Evolutionary conservation across 2,113 vertebrate genomes (phyloP).

Genomic region (Xiphophorus hellerii): DNA sequence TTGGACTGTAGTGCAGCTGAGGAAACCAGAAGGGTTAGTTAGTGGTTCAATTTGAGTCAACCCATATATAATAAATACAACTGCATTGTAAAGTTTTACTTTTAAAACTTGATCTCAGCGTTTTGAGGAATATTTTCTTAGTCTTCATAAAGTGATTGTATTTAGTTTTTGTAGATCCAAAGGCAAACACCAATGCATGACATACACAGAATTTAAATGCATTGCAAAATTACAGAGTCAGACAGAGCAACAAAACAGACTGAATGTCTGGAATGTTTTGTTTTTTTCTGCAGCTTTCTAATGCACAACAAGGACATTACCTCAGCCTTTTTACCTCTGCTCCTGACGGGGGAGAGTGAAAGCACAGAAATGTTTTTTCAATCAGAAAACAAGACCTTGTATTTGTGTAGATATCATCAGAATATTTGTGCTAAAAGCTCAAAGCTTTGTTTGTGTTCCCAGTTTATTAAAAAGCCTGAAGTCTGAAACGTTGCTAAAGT

Average conservation of each 20-base stretch:
- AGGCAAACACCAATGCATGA: background rate
- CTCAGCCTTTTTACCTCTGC: background rate
- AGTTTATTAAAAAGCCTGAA: background rate
- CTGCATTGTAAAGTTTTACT: background rate
- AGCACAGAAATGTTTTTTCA: background rate
- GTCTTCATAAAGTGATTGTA: background rate
- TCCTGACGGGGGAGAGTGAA: background rate
- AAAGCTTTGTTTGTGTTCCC: background rate
- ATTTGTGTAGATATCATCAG: background rate
- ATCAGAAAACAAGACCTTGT: background rate
- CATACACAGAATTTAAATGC: background rate
- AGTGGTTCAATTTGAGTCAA: background rate
- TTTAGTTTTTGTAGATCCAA: background rate
- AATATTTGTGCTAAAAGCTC: background rate
- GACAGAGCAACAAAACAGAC: background rate
- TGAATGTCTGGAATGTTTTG: background rate
- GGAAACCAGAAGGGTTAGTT: background rate
- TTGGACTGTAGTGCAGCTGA: background rate
- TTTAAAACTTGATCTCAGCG: background rate
- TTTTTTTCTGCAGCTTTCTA: background rate
- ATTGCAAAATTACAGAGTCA: background rate
- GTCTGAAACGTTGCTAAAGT: background rate
- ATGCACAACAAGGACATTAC: background rate
- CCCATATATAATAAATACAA: too few species aligned
- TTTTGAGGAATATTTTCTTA: background rate